A percentile compares a stretch with the other conserved stretches of the same genome.
Conservation (phyloP, 2,888 invertebrate genomes). For the Xanthia icteritia region DNA sequence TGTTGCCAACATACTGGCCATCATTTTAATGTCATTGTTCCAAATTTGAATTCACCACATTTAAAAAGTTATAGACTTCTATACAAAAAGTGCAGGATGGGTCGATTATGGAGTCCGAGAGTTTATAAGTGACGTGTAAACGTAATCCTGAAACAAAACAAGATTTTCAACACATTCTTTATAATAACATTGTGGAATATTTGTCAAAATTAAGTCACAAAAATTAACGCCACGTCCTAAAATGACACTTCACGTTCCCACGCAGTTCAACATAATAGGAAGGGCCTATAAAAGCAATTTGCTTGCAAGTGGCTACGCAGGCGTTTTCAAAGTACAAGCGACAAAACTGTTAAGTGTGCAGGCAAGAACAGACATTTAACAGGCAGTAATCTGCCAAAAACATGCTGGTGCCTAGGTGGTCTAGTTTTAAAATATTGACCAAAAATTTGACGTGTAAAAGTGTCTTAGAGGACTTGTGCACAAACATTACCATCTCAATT, state of each 20-base stretch:
- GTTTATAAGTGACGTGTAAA: neutral
- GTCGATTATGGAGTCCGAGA: neutral
- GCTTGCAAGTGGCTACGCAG: constrained; percentile 48
- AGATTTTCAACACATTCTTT: constrained; percentile 2
- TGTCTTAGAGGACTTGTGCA: too few relatives aligned
- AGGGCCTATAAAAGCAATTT: constrained; percentile 64
- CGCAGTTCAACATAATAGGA: constrained; percentile 61
- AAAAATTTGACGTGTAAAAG: neutral
- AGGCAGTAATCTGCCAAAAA: neutral
- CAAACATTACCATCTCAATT: neutral
- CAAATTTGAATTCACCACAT: neutral
- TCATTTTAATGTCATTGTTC: neutral
- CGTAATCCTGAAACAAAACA: neutral
- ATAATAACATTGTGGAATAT: constrained; percentile 37
- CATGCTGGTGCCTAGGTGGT: neutral
- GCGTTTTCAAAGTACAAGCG: constrained; percentile 42
- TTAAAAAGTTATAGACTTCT: too few relatives aligned
- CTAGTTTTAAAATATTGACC: neutral
- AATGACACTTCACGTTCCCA: constrained; percentile 55
- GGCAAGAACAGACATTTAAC: neutral
- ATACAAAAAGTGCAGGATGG: neutral
- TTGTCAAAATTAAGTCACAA: constrained; percentile 51
- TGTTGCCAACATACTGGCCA: neutral
- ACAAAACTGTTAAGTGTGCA: constrained; percentile 12
- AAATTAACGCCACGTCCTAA: constrained; percentile 58